phyloP scores from a whole-genome alignment of 2,888 invertebrate species.

The Sesamia inferens region DNA sequence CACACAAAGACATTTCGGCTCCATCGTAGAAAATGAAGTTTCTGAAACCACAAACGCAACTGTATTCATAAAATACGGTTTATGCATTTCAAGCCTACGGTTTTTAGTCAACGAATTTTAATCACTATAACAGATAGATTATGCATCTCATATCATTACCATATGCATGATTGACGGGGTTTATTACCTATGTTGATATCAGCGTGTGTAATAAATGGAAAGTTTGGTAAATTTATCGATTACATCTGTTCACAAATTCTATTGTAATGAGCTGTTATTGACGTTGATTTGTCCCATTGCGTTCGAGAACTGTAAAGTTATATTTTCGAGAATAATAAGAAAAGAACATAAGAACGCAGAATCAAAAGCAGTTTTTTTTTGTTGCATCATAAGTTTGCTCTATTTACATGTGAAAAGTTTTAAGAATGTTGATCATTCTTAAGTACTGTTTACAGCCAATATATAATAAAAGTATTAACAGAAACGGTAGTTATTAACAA shows the following conservation, averaged over 20 bases:
- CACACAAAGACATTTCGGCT: background rate
- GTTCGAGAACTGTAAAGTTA: background rate
- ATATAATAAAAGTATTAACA: background rate
- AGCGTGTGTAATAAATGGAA: conserved; percentile 37
- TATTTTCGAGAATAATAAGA: background rate
- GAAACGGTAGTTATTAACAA: background rate
- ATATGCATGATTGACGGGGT: conserved; percentile 40
- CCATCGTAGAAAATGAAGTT: conserved; percentile 27
- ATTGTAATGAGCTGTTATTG: background rate
- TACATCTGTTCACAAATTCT: conserved; percentile 3
- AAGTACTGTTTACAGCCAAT: background rate
- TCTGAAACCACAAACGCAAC: conserved; percentile 45
- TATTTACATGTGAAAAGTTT: background rate
- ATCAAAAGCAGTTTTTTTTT: background rate
- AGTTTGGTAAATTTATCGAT: conserved; percentile 11
- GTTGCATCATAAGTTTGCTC: conserved; percentile 3
- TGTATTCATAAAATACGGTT: conserved; percentile 8
- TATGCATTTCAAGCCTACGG: conserved; percentile 2
- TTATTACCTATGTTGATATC: conserved; percentile 20
- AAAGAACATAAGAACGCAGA: background rate
- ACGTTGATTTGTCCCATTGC: background rate
- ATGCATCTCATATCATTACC: no score
- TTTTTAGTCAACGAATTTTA: conserved; percentile 14
- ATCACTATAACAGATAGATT: conserved; percentile 17
- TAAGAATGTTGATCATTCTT: background rate